Conservation (phyloP, 1,140 invertebrate genomes). For the Neodiprion fabricii region DNA sequence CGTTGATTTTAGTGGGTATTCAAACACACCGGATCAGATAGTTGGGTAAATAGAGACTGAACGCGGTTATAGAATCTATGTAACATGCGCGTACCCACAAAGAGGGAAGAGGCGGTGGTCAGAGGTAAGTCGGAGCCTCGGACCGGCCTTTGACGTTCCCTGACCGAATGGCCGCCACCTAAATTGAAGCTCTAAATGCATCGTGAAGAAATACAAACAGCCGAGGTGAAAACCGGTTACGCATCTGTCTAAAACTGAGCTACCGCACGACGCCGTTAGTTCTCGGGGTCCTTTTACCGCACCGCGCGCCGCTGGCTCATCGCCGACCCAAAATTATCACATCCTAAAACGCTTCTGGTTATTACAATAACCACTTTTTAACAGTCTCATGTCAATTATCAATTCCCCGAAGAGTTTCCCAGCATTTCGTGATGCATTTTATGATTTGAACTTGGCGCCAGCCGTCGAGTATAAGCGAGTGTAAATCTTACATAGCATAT, state of each 20-base stretch:
- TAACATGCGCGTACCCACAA: too few species aligned
- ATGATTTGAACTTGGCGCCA: too few species aligned
- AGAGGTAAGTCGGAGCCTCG: background rate
- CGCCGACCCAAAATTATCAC: background rate
- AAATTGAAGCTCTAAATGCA: background rate
- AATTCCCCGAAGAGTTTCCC: background rate
- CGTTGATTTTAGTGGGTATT: too few species aligned
- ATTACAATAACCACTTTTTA: background rate
- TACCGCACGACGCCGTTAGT: background rate
- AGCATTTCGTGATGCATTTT: background rate
- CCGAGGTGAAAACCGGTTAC: background rate
- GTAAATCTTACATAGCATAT: too few species aligned
- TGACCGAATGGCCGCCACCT: background rate
- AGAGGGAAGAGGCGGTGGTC: too few species aligned
- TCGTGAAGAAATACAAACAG: slow-evolving; percentile 7
- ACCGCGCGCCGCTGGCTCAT: background rate
- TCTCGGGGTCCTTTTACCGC: background rate
- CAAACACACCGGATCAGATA: too few species aligned
- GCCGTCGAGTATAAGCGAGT: too few species aligned
- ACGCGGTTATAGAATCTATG: too few species aligned
- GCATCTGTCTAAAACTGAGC: background rate
- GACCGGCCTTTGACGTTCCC: background rate
- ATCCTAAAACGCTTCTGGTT: background rate
- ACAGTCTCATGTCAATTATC: background rate
- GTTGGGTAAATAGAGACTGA: too few species aligned